These are phyloP conservation scores for Pao palembangensis DNA, from an alignment of 2,113 vertebrate species.

Conservation along the genomic window DNA sequence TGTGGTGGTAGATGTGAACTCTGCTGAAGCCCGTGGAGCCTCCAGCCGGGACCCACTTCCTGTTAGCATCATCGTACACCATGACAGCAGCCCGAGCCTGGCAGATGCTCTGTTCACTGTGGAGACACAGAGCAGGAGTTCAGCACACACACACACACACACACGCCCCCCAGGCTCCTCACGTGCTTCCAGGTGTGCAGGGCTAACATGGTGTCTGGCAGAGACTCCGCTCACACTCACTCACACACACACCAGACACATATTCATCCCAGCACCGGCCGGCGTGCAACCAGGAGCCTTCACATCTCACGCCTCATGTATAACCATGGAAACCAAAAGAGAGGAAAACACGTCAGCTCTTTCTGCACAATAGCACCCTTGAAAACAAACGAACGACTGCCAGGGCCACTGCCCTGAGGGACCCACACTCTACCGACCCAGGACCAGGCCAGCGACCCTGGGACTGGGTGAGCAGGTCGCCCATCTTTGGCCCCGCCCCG, in stretches of 20 bases:
- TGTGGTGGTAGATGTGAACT: slow-evolving; percentile 98
- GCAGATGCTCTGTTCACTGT: slow-evolving; percentile 98
- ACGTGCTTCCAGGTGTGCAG: slow-evolving; percentile 11
- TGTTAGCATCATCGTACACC: slow-evolving; percentile 98
- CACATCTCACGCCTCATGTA: slow-evolving; percentile 5
- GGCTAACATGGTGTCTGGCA: slow-evolving; percentile 26
- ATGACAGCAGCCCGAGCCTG: slow-evolving; percentile 98
- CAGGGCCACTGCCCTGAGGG: no score
- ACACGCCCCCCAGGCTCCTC: neutral
- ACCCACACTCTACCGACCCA: no score
- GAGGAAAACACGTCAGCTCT: slow-evolving; percentile 5
- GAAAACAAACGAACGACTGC: no score
- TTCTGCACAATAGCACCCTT: slow-evolving; percentile 11
- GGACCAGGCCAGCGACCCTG: no score
- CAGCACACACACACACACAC: neutral
- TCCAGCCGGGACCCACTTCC: slow-evolving; percentile 98
- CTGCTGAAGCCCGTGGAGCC: slow-evolving; percentile 97
- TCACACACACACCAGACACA: slow-evolving; percentile 3
- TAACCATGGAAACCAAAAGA: slow-evolving; percentile 33
- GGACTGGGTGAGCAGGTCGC: no score
- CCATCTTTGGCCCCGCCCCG: no score
- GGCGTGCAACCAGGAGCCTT: slow-evolving; percentile 12
- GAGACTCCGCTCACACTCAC: slow-evolving; percentile 10
- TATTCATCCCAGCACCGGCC: slow-evolving; percentile 39
- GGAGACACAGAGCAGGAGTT: slow-evolving; percentile 8